These are phyloP conservation scores for Brotula barbata DNA, from an alignment of 2,797 vertebrate genomes.

Conservation along the genomic window DNA sequence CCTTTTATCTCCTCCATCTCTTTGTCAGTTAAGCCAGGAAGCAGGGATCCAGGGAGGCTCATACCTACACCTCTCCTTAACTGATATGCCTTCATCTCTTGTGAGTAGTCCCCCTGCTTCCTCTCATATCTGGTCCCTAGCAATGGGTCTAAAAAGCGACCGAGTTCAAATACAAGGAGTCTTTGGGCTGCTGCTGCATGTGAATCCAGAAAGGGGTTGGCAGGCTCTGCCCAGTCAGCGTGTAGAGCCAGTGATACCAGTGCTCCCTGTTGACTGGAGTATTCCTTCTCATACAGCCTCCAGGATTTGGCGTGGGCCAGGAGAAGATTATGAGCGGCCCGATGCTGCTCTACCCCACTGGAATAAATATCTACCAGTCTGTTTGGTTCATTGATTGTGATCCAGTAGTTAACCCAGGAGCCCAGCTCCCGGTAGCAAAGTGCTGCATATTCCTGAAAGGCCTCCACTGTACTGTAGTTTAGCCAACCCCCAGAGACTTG, in stretches of 20 bases:
- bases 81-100: constrained; percentile 80
- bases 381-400: constrained; percentile 96
- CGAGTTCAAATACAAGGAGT: constrained; percentile 90
- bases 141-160: constrained; percentile 89
- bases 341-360: constrained; percentile 76
- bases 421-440: constrained; percentile 91
- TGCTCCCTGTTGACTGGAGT: constrained; percentile 74
- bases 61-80: constrained; percentile 59
- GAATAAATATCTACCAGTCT: constrained; percentile 82
- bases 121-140: constrained; percentile 69
- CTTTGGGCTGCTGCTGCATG: constrained; percentile 81
- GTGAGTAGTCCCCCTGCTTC: constrained; percentile 75
- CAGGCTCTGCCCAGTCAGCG: constrained; percentile 91
- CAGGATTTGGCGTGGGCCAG: constrained; percentile 89
- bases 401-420: constrained; percentile 87
- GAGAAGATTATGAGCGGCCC: constrained; percentile 85
- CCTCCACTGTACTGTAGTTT: constrained; percentile 78
- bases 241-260: constrained; percentile 89
- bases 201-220: constrained; percentile 85
- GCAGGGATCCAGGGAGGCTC: constrained; percentile 68
- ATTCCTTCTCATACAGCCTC: constrained; percentile 81
- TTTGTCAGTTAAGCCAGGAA: constrained; percentile 80
- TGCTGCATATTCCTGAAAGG: constrained; percentile 85
- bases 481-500: constrained; percentile 87
- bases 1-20: constrained; percentile 84